Evolutionary conservation across 2,797 vertebrate genomes (phyloP).

Genomic region (Spinus pinus): DNA sequence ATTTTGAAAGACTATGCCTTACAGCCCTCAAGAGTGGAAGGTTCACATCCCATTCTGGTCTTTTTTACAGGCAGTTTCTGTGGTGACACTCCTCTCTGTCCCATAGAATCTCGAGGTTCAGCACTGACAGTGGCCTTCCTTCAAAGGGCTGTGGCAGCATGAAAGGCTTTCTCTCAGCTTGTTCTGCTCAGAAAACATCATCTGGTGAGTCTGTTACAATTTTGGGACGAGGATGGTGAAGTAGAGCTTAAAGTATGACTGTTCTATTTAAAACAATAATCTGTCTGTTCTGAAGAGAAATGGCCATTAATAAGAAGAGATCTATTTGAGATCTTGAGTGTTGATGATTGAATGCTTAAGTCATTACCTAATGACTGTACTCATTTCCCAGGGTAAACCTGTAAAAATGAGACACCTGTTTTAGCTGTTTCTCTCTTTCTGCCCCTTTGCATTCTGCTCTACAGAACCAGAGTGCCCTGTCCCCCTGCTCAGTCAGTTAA

Average conservation of each 20-base stretch:
- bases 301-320: not conserved
- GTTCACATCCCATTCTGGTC: not conserved
- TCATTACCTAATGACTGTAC: not conserved
- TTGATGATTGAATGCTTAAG: not conserved
- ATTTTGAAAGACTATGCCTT: not conserved
- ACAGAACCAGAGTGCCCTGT: not conserved
- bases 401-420: not conserved
- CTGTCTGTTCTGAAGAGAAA: not conserved
- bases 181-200: not conserved
- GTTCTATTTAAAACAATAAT: not conserved
- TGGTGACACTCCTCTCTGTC: not conserved
- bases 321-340: not conserved
- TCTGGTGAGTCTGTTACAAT: not conserved
- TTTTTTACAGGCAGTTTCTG: not conserved
- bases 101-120: not conserved
- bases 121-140: not conserved
- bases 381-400: not conserved
- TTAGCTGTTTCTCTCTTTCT: not conserved
- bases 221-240: not conserved
- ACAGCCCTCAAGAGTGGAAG: not conserved
- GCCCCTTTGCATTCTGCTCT: not conserved
- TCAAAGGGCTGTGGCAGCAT: not conserved
- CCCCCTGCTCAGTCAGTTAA: not conserved
- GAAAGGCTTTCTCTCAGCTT: not conserved
- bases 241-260: not conserved